Percentiles rank a stretch among this genome's conserved stretches.
These are phyloP conservation scores for Drosophila glabriapex DNA, from an alignment of 2,888 invertebrate species.

Conservation along the genomic window DNA sequence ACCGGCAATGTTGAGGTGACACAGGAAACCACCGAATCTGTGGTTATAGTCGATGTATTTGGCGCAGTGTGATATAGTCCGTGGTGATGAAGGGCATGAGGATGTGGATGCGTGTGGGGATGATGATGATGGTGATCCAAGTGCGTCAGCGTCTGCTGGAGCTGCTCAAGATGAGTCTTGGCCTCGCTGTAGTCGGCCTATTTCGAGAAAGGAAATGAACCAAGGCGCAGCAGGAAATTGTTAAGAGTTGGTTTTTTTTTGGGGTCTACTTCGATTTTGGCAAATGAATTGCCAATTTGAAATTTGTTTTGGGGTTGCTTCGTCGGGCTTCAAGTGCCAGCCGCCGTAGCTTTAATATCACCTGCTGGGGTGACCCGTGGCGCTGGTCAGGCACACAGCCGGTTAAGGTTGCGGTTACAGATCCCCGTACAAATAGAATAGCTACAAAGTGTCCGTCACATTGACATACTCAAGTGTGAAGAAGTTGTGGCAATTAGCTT, in stretches of 20 bases:
- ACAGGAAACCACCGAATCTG: slow-evolving; percentile 80
- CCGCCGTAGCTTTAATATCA: slow-evolving; percentile 62
- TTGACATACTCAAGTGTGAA: slow-evolving; percentile 75
- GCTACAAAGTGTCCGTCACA: slow-evolving; percentile 61
- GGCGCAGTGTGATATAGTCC: slow-evolving; percentile 70
- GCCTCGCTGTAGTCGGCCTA: slow-evolving; percentile 76
- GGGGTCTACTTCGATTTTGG: slow-evolving; percentile 43
- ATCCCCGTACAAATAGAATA: slow-evolving; percentile 27
- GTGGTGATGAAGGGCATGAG: slow-evolving; percentile 50
- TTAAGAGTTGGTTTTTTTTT: slow-evolving; percentile 67
- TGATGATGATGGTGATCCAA: slow-evolving; percentile 69
- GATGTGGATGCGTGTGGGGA: slow-evolving; percentile 49
- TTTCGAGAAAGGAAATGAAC: slow-evolving; percentile 80
- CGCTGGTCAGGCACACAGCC: slow-evolving; percentile 38
- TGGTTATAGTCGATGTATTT: slow-evolving; percentile 75
- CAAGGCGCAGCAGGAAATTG: slow-evolving; percentile 84
- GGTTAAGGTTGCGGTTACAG: slow-evolving; percentile 51
- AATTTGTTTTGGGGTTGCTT: slow-evolving; percentile 40
- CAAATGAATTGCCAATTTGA: slow-evolving; percentile 68
- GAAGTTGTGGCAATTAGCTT: slow-evolving; percentile 79
- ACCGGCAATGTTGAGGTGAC: slow-evolving; percentile 75
- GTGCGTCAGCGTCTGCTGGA: slow-evolving; percentile 74
- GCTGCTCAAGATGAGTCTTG: slow-evolving; percentile 75
- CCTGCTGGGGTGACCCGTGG: slow-evolving; percentile 69
- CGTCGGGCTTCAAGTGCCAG: slow-evolving; percentile 52